Evolutionary conservation across 2,888 invertebrate species (phyloP).

Genomic region (Spilosoma lubricipeda): DNA sequence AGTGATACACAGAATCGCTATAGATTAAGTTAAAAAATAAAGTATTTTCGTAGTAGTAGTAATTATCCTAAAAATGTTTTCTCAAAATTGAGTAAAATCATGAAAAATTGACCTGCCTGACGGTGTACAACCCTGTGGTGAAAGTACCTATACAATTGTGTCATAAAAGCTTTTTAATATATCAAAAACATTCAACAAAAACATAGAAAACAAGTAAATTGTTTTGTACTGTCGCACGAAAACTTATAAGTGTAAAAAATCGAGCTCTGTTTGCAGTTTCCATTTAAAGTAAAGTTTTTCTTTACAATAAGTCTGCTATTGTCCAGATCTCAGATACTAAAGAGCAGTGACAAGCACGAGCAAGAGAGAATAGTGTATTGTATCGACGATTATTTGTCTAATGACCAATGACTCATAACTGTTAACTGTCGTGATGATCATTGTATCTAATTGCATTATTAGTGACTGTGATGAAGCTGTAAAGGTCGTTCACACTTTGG

Average conservation of each 20-base stretch:
- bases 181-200: constrained; percentile 1
- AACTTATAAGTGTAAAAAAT: constrained; percentile 4
- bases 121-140: neutral
- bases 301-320: neutral
- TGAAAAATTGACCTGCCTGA: neutral
- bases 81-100: neutral
- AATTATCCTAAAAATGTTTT: neutral
- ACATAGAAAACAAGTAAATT: neutral
- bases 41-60: too few relatives aligned
- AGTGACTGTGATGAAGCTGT: neutral
- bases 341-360: neutral
- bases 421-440: constrained; percentile 16
- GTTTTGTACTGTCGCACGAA: constrained; percentile 2
- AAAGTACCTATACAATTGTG: neutral
- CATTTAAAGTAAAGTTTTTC: constrained; percentile 4
- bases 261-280: neutral
- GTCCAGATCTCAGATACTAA: neutral
- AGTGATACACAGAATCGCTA: too few relatives aligned
- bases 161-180: neutral
- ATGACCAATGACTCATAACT: constrained; percentile 18
- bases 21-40: too few relatives aligned
- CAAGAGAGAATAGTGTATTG: neutral
- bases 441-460: constrained; percentile 17
- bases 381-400: constrained; percentile 8
- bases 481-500: neutral